Conservation (phyloP, 2,113 vertebrate genomes). For the Serinus canaria region DNA sequence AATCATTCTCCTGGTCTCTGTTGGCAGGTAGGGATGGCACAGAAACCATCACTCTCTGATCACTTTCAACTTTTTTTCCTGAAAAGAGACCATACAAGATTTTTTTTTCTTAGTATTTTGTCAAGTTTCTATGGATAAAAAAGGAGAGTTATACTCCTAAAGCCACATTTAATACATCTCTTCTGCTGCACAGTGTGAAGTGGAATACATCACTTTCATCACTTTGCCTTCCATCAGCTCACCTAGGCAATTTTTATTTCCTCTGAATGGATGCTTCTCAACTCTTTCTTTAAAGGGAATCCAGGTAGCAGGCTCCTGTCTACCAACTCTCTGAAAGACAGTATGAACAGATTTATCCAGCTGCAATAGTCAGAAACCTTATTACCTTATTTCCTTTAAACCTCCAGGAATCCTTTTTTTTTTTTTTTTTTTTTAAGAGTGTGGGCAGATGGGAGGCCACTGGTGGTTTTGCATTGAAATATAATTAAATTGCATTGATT, state of each 20-base stretch:
- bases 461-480: slow-evolving; percentile 64
- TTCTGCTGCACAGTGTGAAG: neutral
- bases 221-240: neutral
- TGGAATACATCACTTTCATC: neutral
- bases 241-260: neutral
- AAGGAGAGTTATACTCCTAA: neutral
- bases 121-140: neutral
- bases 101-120: neutral
- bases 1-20: neutral
- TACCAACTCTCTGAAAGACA: neutral
- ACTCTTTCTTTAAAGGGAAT: neutral
- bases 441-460: slow-evolving; percentile 59
- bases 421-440: neutral
- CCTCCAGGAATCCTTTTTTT: neutral
- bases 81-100: neutral
- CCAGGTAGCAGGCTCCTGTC: neutral
- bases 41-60: neutral
- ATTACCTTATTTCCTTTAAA: neutral
- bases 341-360: neutral
- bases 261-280: neutral
- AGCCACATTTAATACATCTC: neutral
- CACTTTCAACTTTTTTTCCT: neutral
- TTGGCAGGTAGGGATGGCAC: neutral
- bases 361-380: neutral
- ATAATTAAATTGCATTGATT: slow-evolving; percentile 73